A percentile compares a stretch with the other conserved stretches of the same genome.
Conservation (phyloP, 2,797 vertebrate genomes). For the Botia kubotai region DNA sequence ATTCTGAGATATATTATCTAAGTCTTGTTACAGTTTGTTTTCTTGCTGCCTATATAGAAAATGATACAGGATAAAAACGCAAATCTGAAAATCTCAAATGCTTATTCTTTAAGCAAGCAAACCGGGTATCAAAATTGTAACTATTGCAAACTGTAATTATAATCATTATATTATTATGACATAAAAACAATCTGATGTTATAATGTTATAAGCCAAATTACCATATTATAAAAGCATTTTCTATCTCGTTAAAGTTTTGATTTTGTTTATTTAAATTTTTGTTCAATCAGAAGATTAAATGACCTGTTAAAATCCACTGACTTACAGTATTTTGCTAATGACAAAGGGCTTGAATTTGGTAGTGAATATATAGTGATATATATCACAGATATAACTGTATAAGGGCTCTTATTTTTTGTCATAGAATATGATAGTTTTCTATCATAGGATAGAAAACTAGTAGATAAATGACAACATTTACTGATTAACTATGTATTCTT, state of each 20-base stretch:
- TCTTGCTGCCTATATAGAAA: not conserved
- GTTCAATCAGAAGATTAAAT: no score
- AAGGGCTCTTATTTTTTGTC: not conserved
- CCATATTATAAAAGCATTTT: no score
- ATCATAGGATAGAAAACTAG: not conserved
- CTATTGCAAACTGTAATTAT: no score
- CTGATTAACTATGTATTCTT: not conserved
- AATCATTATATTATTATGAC: no score
- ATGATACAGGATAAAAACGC: not conserved
- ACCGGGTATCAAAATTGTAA: no score
- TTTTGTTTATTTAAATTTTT: no score
- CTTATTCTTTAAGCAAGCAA: not conserved
- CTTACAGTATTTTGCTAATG: not conserved
- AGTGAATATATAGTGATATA: not conserved
- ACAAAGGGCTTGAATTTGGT: not conserved
- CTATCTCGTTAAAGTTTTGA: no score
- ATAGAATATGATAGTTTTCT: no score
- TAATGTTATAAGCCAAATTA: no score
- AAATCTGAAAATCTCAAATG: not conserved
- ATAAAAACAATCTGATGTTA: no score
- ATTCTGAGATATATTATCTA: not conserved
- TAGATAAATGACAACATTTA: conserved; percentile 4
- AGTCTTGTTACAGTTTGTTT: not conserved
- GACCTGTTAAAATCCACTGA: not conserved
- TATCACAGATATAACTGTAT: not conserved